Evolutionary conservation across 2,797 vertebrate genomes (phyloP).

Genomic region (Halcyon chelicuti): DNA sequence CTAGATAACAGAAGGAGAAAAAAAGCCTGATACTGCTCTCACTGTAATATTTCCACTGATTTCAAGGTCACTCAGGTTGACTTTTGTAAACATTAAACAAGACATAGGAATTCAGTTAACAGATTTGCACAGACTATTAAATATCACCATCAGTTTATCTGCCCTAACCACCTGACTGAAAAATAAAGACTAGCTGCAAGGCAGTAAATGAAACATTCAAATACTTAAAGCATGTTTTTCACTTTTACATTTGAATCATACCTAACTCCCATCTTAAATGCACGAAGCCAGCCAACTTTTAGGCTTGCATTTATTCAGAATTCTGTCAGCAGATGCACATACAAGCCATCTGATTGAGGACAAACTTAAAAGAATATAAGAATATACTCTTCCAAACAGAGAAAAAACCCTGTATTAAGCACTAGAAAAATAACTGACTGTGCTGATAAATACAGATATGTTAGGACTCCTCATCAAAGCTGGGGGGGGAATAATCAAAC

Average conservation of each 20-base stretch:
- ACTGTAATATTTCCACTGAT: background rate
- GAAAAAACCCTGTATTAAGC: background rate
- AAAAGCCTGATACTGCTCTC: background rate
- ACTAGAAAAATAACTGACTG: background rate
- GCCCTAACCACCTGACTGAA: background rate
- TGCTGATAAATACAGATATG: background rate
- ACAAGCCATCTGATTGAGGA: background rate
- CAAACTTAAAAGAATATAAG: background rate
- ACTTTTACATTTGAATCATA: background rate
- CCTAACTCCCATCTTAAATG: background rate
- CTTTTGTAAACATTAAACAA: constrained; percentile 43
- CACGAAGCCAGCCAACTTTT: background rate
- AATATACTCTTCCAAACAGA: background rate
- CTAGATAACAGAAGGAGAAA: background rate
- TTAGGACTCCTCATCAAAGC: background rate
- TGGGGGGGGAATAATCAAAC: background rate
- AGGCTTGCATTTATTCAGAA: background rate
- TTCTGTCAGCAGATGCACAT: background rate
- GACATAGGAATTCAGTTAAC: background rate
- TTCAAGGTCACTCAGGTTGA: constrained; percentile 28
- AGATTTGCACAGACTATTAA: constrained; percentile 5
- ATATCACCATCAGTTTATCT: constrained; percentile 22
- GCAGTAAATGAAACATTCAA: background rate
- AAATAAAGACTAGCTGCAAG: background rate
- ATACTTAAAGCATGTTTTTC: background rate